A percentile compares a stretch with the other conserved stretches of the same genome.
Conservation (phyloP, 1,140 invertebrate species). For the Panulirus ornatus region DNA sequence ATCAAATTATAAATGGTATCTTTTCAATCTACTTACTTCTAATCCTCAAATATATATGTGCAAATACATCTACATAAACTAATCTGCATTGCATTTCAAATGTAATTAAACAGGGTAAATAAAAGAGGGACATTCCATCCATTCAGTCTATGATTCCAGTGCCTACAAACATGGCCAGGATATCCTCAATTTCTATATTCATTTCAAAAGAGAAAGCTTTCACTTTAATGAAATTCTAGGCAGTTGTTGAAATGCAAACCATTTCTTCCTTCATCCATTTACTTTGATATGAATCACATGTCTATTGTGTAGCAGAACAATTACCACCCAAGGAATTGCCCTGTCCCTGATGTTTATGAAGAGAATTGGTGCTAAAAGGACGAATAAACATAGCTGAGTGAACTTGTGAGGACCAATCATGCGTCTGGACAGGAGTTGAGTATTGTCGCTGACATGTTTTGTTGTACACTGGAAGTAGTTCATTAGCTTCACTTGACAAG, state of each 20-base stretch:
- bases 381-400: constrained; percentile 73
- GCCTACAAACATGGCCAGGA: not conserved
- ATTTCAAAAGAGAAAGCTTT: not conserved
- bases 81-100: not conserved
- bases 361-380: constrained; percentile 68
- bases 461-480: constrained; percentile 97
- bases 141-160: not conserved
- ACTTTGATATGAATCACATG: not conserved
- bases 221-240: not conserved
- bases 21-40: too few species aligned
- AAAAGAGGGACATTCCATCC: not conserved
- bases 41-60: too few species aligned
- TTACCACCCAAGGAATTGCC: not conserved
- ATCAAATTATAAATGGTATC: too few species aligned
- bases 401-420: constrained; percentile 85
- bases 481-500: constrained; percentile 95
- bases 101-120: not conserved
- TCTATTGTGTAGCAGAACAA: not conserved
- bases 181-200: too few species aligned
- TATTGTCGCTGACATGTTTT: constrained; percentile 96
- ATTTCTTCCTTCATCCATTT: not conserved
- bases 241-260: not conserved
- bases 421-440: constrained; percentile 86
- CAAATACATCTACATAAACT: not conserved
- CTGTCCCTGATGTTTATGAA: constrained; percentile 18